Base-by-base conservation (phyloP, 2,888 invertebrate species). In the Rapana venosa region DNA sequence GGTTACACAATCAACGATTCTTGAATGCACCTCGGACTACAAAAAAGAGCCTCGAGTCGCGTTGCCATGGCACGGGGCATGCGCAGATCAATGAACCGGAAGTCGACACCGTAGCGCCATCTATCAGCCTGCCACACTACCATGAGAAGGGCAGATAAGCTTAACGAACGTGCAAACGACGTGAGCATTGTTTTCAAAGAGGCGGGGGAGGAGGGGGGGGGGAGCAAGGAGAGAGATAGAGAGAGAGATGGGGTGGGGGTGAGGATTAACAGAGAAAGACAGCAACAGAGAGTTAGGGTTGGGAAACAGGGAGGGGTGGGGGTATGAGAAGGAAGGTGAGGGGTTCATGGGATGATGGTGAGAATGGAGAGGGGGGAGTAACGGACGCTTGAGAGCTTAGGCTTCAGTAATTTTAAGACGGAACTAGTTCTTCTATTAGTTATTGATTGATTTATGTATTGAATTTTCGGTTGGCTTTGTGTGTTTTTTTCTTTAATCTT, bases 61-160 rank as follows among this genome's bases (percentile, higher is more conserved):
- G 88, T 88, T 88, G 84, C 84, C 84, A 88, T 88, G 88, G 61
- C 47, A 70, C 70, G 20, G 58, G 47, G 32, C 88, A 88, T 84
- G 84, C 83, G 77, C 83, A 79, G 84, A 84, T 88, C 88, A 88
- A 88, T 88, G 70, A 56, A 88, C 88, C 88, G 88, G 88, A 88
- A 83, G 84, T 84, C 36, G 84, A 88, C 70, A 84, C 84, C 70
- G 66, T 36, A 36, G 66, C 88, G 83, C 83, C 84, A 88, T 47
- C 88, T 84, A 88, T 84, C 88, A 84, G 83, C 30, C 30, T 88
- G 84, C n/a, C 79, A 35, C 17, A 11, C 61, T 22, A 61, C 26
- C 17, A 58, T n/a, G 30, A 35, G 61, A 61, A 20, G 79, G 79
- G 66, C 70, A 70, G 87, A 87, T 87, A 87, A 87, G 13, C 87